Evolutionary conservation across 2,888 invertebrate genomes (phyloP).

Genomic region (Reticulitermes lucifugus): DNA sequence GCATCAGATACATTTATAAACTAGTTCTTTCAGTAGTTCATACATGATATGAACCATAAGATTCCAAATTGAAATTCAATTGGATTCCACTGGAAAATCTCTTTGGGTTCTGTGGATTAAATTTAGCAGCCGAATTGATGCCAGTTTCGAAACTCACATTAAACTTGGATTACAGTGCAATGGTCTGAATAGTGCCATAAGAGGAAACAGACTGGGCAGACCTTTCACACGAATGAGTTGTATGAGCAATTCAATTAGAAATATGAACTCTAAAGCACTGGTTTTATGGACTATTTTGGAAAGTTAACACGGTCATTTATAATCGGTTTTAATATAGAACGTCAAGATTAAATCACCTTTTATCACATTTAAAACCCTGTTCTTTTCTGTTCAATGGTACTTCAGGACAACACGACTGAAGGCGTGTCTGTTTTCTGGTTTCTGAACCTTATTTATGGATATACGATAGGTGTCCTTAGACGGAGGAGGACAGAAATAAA

Average conservation of each 20-base stretch:
- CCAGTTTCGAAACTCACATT: conserved; percentile 24
- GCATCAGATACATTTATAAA: conserved; percentile 7
- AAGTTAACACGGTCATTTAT: too few species aligned
- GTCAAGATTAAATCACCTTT: too few species aligned
- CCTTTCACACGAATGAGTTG: background rate
- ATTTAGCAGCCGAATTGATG: conserved; percentile 6
- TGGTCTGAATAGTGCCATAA: background rate
- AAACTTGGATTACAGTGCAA: conserved; percentile 18
- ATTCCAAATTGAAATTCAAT: conserved; percentile 28
- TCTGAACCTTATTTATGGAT: too few species aligned
- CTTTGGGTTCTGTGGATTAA: conserved; percentile 9
- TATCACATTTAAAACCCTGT: too few species aligned
- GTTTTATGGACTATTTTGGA: too few species aligned
- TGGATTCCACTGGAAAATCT: conserved; percentile 13
- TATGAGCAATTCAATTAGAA: background rate
- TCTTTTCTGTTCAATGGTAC: too few species aligned
- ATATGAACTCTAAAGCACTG: background rate
- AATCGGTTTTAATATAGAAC: too few species aligned
- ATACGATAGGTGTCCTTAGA: too few species aligned
- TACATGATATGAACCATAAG: background rate
- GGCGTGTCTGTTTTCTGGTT: too few species aligned
- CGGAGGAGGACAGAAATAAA: too few species aligned
- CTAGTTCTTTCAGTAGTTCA: background rate
- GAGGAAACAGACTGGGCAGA: background rate
- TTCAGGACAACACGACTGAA: too few species aligned